phyloP scores from a whole-genome alignment of 2,888 invertebrate genomes.

The Dryococelus australis region DNA sequence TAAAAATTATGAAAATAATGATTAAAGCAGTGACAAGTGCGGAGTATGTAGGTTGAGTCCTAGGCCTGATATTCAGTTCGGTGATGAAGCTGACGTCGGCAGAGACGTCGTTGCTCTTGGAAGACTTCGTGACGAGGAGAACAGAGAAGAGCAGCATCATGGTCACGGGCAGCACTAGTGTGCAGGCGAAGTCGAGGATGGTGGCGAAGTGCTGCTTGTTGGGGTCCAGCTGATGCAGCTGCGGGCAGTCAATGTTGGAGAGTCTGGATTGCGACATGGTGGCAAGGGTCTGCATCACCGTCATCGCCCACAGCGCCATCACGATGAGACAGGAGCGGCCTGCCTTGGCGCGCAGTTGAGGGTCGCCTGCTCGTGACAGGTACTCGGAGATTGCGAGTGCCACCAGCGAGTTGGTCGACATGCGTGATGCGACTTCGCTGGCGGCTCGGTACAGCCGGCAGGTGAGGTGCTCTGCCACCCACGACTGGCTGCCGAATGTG shows the following conservation, averaged over 20 bases:
- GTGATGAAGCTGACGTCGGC: background rate
- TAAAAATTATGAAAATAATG: background rate
- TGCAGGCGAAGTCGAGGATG: background rate
- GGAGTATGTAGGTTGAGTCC: background rate
- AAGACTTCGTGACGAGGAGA: background rate
- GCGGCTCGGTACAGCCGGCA: background rate
- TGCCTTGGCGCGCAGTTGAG: background rate
- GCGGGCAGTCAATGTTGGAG: background rate
- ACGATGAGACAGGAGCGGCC: background rate
- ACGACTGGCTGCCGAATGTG: constrained; percentile 6
- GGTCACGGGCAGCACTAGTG: background rate
- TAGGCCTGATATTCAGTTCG: background rate
- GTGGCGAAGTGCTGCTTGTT: background rate
- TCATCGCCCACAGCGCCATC: background rate
- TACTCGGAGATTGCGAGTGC: background rate
- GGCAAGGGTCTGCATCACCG: background rate
- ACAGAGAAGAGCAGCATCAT: background rate
- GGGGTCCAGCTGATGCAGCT: background rate
- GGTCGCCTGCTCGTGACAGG: background rate
- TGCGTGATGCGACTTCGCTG: background rate
- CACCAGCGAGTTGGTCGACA: background rate
- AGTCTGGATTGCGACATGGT: background rate
- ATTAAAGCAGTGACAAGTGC: background rate
- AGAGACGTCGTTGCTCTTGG: background rate
- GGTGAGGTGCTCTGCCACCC: background rate